Evolutionary conservation across 2,888 invertebrate species (phyloP).

Genomic region (Dioctria rufipes): DNA sequence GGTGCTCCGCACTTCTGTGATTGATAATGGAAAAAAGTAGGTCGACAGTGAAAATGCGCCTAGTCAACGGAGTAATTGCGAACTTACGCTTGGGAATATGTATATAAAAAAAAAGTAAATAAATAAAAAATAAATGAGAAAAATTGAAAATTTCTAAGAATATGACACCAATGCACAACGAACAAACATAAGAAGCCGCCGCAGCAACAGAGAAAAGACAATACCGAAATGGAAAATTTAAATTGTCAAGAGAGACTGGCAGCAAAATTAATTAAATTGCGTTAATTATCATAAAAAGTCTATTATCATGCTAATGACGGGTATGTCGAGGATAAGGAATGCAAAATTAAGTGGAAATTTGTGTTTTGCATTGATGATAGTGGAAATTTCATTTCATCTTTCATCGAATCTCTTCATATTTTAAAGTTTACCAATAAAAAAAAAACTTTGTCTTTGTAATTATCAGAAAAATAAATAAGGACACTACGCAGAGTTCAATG

Average conservation of each 20-base stretch:
- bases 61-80: conserved; percentile 3
- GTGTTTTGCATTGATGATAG: too few species aligned
- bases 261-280: conserved; percentile 18
- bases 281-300: conserved; percentile 27
- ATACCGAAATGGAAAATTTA: background rate
- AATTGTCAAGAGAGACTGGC: conserved; percentile 20
- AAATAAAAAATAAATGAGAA: background rate
- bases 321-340: too few species aligned
- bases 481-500: too few species aligned
- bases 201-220: background rate
- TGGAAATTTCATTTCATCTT: too few species aligned
- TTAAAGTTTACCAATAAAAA: too few species aligned
- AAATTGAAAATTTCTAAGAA: conserved; percentile 9
- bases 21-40: conserved; percentile 24
- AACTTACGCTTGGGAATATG: conserved; percentile 3
- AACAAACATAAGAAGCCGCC: too few species aligned
- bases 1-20: background rate
- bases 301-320: conserved; percentile 29
- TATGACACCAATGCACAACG: too few species aligned
- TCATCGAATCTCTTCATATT: too few species aligned
- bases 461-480: too few species aligned
- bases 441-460: too few species aligned
- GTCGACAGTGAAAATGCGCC: conserved; percentile 23
- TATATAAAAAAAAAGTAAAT: background rate
- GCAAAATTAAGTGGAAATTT: too few species aligned